These are phyloP conservation scores for Tiliacea aurago DNA, from an alignment of 2,888 invertebrate species.

Conservation along the genomic window DNA sequence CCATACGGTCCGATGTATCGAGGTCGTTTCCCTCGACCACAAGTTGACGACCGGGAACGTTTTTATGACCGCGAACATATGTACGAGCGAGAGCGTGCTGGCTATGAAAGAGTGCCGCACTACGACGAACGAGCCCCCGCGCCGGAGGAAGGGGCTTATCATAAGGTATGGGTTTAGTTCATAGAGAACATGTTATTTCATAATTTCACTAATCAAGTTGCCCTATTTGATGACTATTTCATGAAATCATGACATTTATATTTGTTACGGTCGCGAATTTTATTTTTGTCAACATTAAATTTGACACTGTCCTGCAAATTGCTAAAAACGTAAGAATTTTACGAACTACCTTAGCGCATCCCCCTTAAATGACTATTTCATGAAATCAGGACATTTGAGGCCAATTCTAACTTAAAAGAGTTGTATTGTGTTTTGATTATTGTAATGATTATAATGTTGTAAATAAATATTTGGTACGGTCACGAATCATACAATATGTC, in stretches of 20 bases:
- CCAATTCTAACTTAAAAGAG: background rate
- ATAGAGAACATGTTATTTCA: background rate
- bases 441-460: too few relatives aligned
- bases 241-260: too few relatives aligned
- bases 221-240: too few relatives aligned
- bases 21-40: slow-evolving; percentile 76
- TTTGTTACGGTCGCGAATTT: too few relatives aligned
- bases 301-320: too few relatives aligned
- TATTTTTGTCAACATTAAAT: too few relatives aligned
- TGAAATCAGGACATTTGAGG: background rate
- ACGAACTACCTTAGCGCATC: too few relatives aligned
- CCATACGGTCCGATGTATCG: slow-evolving; percentile 84
- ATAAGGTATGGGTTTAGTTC: slow-evolving; percentile 76
- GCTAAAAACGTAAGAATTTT: too few relatives aligned
- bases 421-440: background rate
- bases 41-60: slow-evolving; percentile 81
- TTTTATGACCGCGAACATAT: slow-evolving; percentile 81
- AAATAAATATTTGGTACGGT: background rate
- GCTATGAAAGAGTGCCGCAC: slow-evolving; percentile 81
- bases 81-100: slow-evolving; percentile 80
- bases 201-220: background rate
- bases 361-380: too few relatives aligned
- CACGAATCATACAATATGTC: background rate
- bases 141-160: slow-evolving; percentile 80
- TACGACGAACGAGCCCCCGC: slow-evolving; percentile 81